Base-by-base conservation (phyloP, 2,797 vertebrate species). In the Simalia tracyae region DNA sequence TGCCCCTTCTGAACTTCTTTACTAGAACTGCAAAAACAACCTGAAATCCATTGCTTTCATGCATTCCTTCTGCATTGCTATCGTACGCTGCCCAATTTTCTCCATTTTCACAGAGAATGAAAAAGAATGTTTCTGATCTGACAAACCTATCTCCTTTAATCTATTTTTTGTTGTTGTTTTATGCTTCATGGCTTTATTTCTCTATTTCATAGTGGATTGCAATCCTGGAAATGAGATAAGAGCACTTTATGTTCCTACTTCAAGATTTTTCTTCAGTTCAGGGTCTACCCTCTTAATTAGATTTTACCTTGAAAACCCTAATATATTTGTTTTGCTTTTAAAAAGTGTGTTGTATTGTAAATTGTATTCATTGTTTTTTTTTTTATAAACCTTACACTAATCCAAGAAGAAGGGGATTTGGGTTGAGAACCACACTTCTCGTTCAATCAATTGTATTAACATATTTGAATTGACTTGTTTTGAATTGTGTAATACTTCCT, bases 1-100 rank as follows among this genome's bases (percentile, higher is more conserved):
- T 91, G 63, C 54, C 59, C 95, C 28, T 91, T 95, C 92, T 96
- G 94, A 96, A 96, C 91, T 96, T 96, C 91, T 93, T 84, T 96
- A 68, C 64, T 95, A 92, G 94, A 95, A 81, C 92, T 95, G 92
- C 95, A 94, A 95, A 96, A 95, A 95, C 93, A 96, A 93, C 93
- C 54, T 66, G 92, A 93, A 63, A 95, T 91, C 89, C 91, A 95
- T 96, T 96, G 95, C 94, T 85, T 96, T 90, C 96, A 92, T 97
- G 96, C 96, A 95, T 54, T 4, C 94, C 93, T 95, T 94, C 92
- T 95, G 92, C 91, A 93, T 92, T 7, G 57, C 86, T 95, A 93
- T 94, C 93, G 91, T 57, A 84, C 11, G 92, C 26, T 56, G 92
- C 92, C 57, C 92, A 92, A 88, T 96, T 94, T 96, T 96, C 85